Conservation (phyloP, 37 sponge, comb jelly and placozoan genomes). For the Hexactinellida sp. region DNA sequence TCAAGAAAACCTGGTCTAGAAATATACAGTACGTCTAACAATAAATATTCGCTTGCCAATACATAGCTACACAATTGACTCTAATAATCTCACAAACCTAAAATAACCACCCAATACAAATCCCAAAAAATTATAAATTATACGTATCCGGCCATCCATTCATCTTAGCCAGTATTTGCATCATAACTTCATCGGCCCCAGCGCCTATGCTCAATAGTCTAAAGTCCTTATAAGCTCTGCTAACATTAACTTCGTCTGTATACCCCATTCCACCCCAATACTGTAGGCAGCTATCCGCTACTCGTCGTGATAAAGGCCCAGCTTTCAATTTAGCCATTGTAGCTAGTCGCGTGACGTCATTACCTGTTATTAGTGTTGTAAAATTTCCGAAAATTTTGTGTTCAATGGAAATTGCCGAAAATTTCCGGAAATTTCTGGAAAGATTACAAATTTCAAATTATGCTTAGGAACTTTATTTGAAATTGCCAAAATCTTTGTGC, state of each 20-base stretch:
- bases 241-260: constrained; percentile 65
- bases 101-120: too few species aligned
- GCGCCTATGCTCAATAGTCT: constrained; percentile 81
- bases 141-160: constrained; percentile 2
- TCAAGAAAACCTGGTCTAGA: too few species aligned
- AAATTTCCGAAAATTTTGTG: too few species aligned
- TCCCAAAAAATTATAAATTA: background rate
- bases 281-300: constrained; percentile 74
- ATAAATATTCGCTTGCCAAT: too few species aligned
- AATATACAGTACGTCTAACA: too few species aligned
- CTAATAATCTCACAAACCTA: too few species aligned
- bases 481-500: too few species aligned
- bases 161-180: constrained; percentile 20
- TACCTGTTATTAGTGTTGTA: too few species aligned
- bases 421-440: background rate
- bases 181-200: constrained; percentile 93
- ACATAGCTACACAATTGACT: too few species aligned
- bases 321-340: constrained; percentile 93
- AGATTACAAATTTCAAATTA: too few species aligned
- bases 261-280: constrained; percentile 99
- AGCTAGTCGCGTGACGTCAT: constrained; percentile 79
- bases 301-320: constrained; percentile 53
- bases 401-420: background rate
- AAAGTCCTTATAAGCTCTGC: constrained; percentile 50
- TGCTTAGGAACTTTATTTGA: too few species aligned